Percentiles rank a stretch among this genome's conserved stretches.
These are phyloP conservation scores for Falco berigora DNA, from an alignment of 2,797 vertebrate genomes.

Conservation along the genomic window DNA sequence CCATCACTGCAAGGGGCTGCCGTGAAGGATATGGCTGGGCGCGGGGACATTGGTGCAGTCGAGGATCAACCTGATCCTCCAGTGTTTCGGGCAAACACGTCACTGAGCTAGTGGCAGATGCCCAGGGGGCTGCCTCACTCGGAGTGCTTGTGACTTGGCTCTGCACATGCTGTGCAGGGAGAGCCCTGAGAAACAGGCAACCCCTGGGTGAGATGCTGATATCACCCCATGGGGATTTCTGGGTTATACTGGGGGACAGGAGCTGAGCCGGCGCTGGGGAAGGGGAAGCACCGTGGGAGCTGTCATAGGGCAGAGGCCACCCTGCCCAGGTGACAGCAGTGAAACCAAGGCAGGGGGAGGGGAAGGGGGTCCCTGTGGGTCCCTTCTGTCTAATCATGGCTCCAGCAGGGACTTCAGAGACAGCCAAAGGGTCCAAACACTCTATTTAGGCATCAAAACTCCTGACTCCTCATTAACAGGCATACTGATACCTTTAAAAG, in stretches of 20 bases:
- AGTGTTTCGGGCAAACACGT: not conserved
- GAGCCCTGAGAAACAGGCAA: not conserved
- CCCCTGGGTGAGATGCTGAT: not conserved
- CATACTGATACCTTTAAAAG: not conserved
- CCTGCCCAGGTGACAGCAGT: not conserved
- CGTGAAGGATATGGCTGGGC: not conserved
- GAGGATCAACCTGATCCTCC: not conserved
- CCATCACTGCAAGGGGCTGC: not conserved
- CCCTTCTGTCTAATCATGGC: not conserved
- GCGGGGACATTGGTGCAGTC: not conserved
- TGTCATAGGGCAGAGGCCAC: not conserved
- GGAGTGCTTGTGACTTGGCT: not conserved
- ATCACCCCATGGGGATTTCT: not conserved
- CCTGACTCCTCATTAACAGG: no score
- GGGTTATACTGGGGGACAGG: not conserved
- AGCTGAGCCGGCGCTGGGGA: not conserved
- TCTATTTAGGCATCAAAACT: not conserved
- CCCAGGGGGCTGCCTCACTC: not conserved
- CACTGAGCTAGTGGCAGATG: not conserved
- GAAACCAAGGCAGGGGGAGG: not conserved
- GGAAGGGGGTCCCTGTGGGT: rapidly evolving
- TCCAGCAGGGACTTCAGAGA: not conserved
- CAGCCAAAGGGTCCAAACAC: not conserved
- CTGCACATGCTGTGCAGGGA: not conserved
- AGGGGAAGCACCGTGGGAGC: not conserved